These are phyloP conservation scores for Chamaea fasciata DNA, from an alignment of 2,113 vertebrate genomes.

Conservation along the genomic window DNA sequence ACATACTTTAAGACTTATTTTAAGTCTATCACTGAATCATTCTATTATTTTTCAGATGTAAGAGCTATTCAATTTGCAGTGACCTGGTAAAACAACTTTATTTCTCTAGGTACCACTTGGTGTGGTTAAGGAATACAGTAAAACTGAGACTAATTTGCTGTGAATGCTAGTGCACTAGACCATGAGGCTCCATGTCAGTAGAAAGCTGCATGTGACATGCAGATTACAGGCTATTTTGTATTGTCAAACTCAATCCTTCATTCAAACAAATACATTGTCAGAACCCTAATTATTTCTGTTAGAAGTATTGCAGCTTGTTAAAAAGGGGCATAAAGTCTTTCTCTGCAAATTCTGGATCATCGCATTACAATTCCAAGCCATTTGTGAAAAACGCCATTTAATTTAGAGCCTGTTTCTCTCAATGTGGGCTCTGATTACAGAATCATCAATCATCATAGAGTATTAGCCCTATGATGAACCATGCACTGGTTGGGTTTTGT, in stretches of 20 bases:
- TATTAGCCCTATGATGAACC: background rate
- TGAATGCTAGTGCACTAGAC: conserved; percentile 9
- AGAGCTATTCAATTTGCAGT: background rate
- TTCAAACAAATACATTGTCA: conserved; percentile 4
- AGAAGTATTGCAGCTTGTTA: background rate
- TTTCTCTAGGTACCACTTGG: background rate
- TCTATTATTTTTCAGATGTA: background rate
- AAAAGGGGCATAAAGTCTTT: background rate
- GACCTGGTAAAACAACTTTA: background rate
- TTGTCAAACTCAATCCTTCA: conserved; percentile 36
- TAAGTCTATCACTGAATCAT: background rate
- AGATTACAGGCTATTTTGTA: conserved; percentile 52
- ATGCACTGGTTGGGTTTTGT: background rate
- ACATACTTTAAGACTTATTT: background rate
- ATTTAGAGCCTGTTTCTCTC: conserved; percentile 9
- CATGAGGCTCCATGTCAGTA: background rate
- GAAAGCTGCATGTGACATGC: background rate
- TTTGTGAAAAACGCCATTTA: background rate
- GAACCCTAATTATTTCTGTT: conserved; percentile 38
- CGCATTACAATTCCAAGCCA: background rate
- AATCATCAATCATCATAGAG: background rate
- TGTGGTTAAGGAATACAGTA: background rate
- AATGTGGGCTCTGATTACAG: background rate
- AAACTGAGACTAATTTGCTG: conserved; percentile 18
- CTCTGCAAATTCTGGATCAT: background rate